Conservation (phyloP, 2,113 vertebrate species). For the Conger conger region DNA sequence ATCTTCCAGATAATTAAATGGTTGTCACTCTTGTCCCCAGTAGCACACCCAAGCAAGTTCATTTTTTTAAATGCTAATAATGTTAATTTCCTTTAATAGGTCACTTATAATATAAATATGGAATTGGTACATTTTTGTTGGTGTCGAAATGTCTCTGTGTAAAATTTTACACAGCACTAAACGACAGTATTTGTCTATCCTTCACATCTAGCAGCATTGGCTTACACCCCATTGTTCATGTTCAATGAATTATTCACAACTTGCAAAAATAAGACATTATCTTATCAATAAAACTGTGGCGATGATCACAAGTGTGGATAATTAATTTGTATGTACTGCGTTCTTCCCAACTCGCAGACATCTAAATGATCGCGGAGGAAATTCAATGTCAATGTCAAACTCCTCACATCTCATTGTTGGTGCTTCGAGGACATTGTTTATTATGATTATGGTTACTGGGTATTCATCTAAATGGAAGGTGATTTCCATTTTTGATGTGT, state of each 20-base stretch:
- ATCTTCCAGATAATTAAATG: no score
- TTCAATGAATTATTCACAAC: not conserved
- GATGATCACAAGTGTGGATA: not conserved
- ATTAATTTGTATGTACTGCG: not conserved
- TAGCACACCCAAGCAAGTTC: no score
- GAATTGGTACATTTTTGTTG: not conserved
- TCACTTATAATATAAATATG: no score
- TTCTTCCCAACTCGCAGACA: not conserved
- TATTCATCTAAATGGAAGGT: not conserved
- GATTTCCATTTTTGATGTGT: conserved; percentile 8
- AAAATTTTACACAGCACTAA: not conserved
- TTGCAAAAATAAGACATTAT: not conserved
- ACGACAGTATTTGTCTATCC: not conserved
- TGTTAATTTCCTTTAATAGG: not conserved
- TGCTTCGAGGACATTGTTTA: not conserved
- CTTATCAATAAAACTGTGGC: not conserved
- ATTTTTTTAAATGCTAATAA: not conserved
- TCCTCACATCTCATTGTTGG: not conserved
- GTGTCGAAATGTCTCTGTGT: not conserved
- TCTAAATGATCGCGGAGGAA: not conserved
- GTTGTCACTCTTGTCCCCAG: no score
- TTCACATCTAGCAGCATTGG: not conserved
- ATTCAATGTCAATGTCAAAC: not conserved
- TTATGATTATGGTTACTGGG: not conserved
- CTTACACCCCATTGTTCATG: not conserved